These are phyloP conservation scores for Laspeyria flexula DNA, from an alignment of 2,888 invertebrate species.

Conservation along the genomic window DNA sequence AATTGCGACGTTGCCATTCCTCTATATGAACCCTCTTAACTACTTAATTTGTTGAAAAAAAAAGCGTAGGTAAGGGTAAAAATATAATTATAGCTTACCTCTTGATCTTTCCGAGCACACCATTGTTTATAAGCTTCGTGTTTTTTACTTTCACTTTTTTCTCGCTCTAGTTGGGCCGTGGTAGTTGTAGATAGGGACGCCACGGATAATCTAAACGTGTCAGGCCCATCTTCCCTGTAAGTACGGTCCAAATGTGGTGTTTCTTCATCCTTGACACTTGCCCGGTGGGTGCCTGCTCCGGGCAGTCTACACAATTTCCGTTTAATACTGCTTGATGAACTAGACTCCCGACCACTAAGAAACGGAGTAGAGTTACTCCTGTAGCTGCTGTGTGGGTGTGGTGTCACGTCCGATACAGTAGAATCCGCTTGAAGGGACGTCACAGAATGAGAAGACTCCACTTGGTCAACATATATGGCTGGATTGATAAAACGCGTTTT, in stretches of 20 bases:
- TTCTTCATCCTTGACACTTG: conserved; percentile 51
- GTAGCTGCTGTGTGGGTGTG: conserved; percentile 77
- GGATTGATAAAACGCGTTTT: conserved; percentile 86
- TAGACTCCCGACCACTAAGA: conserved; percentile 70
- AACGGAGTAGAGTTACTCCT: conserved; percentile 78
- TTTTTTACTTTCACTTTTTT: conserved; percentile 70
- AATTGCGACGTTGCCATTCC: too few species aligned
- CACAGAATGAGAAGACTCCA: conserved; percentile 73
- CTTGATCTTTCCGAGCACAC: conserved; percentile 76
- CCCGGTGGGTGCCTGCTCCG: conserved; percentile 33
- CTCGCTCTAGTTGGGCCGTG: conserved; percentile 78
- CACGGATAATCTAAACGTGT: conserved; percentile 78
- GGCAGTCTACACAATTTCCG: conserved; percentile 72
- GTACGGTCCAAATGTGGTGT: conserved; percentile 69
- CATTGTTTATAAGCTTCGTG: conserved; percentile 77
- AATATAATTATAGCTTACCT: conserved; percentile 65
- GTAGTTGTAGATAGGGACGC: conserved; percentile 76
- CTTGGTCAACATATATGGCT: conserved; percentile 86
- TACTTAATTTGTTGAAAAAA: too few species aligned
- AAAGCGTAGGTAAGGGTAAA: too few species aligned
- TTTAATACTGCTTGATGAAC: conserved; percentile 69
- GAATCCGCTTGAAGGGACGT: conserved; percentile 72
- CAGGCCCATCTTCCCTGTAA: conserved; percentile 72
- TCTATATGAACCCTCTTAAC: too few species aligned
- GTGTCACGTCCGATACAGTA: conserved; percentile 69